A percentile compares a stretch with the other conserved stretches of the same genome.
Conservation (phyloP, 1,140 invertebrate species). For the Formica selysi region DNA sequence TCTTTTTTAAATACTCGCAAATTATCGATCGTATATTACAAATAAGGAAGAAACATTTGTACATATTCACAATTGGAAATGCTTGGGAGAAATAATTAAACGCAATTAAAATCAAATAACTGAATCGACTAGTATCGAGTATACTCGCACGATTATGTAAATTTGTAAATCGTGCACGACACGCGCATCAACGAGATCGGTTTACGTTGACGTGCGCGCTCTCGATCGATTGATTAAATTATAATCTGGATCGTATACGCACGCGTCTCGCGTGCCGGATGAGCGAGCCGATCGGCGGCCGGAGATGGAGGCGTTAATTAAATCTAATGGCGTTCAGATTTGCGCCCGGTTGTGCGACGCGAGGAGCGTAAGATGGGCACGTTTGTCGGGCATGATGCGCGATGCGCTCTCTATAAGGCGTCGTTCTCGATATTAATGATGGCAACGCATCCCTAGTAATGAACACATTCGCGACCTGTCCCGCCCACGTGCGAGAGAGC, state of each 20-base stretch:
- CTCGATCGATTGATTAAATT: conserved; percentile 52
- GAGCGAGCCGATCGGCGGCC: background rate
- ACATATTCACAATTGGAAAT: background rate
- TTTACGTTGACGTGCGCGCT: background rate
- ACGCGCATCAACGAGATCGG: background rate
- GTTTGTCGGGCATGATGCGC: conserved; percentile 17
- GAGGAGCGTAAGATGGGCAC: conserved; percentile 18
- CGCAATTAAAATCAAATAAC: background rate
- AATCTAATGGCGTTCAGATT: conserved; percentile 53
- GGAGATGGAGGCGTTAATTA: conserved; percentile 41
- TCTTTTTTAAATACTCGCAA: background rate
- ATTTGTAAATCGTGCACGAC: conserved; percentile 42
- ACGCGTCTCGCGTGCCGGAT: background rate
- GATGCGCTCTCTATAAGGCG: conserved; percentile 64
- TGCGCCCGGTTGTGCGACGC: background rate
- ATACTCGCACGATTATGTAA: conserved; percentile 39
- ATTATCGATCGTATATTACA: background rate
- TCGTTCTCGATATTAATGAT: conserved; percentile 74
- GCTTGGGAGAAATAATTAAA: background rate
- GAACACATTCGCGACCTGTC: conserved; percentile 71
- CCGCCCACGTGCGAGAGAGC: conserved; percentile 68
- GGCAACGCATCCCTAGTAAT: conserved; percentile 69
- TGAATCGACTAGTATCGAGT: background rate
- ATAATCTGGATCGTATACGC: conserved; percentile 36
- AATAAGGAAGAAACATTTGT: background rate